Percentiles rank a stretch among this genome's conserved stretches.
Evolutionary conservation across 2,113 vertebrate genomes (phyloP).

Genomic region (Myrmecobius fasciatus): DNA sequence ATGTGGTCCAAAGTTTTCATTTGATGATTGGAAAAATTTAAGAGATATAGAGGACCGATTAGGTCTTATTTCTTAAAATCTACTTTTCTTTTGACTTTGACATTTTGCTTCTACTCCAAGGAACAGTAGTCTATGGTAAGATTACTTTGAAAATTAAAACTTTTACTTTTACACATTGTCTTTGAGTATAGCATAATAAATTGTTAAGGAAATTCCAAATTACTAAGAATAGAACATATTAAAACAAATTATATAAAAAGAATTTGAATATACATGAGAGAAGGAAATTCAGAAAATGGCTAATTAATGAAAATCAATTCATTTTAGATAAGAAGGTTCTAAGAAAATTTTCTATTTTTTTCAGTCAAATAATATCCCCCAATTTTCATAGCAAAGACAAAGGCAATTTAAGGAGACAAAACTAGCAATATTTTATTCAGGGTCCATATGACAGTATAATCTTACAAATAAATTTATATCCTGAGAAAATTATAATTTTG

Average conservation of each 20-base stretch:
- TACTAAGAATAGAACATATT: not conserved
- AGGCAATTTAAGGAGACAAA: not conserved
- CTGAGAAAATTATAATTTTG: not conserved
- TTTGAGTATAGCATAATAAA: not conserved
- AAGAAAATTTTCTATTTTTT: not conserved
- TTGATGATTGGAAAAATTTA: not conserved
- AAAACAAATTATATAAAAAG: not conserved
- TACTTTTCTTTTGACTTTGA: not conserved
- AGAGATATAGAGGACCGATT: not conserved
- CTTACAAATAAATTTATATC: not conserved
- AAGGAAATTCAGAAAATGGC: not conserved
- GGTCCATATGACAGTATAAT: not conserved
- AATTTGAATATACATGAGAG: not conserved
- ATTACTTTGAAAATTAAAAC: not conserved
- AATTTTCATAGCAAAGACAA: not conserved
- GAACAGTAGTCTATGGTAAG: not conserved
- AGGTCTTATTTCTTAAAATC: not conserved
- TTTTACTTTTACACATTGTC: not conserved
- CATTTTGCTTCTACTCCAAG: not conserved
- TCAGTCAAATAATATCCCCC: not conserved
- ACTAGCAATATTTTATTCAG: not conserved
- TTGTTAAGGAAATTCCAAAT: not conserved
- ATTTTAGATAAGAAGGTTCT: not conserved
- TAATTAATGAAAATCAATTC: not conserved
- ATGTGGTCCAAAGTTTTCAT: not conserved